Evolutionary conservation across 2,888 invertebrate species (phyloP), one percentile per base, ranked within the genome.

Genomic region (Pedicia rivosa): DNA sequence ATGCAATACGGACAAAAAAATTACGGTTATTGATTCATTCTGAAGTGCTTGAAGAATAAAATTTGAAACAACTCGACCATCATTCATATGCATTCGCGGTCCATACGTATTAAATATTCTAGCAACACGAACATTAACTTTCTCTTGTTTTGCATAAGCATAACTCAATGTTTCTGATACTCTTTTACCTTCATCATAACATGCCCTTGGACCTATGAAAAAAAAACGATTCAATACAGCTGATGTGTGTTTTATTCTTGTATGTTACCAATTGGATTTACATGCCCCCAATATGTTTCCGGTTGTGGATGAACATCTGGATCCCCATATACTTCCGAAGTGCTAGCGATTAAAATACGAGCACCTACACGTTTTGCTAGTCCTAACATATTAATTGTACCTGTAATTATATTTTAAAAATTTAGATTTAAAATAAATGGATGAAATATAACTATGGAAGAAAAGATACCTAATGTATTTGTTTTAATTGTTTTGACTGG

Each of bases 401-500:
- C 46, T 45, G 14, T 14, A 37, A 27, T n/a, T 9, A n/a, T 10
- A 26, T 10, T 26, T 10, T 7, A 10, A 10, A 7, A 26, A 26
- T 10, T 26, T 7, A 10, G 4, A 20, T 6, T 20, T 6, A 20
- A 10, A 24, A 24, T 24, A 24, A 24, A 24, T 20, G 5, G 20
- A 6, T 5, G 24, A 24, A n/a, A 4, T 10, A 5, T 24, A 24
- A 24, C 3, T 5, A 24, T 5, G 3, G n/a, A 4, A 24, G n/a
- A 30, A 26, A 28, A 30, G 31, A 24, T 30, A 46, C 60, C 98
- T 55, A 99, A 69, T 2, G 97, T 94, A 60, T 98, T 99, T 1
- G 97, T 97, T 63, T 98, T 98, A 46, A 98, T 88, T 12, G 98
- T 98, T 64, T 98, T 98, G 3, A 99, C 95, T 20, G 98, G 97